Evolutionary conservation across 2,888 invertebrate species (phyloP).

Genomic region (Hermaeophaga mercurialis): DNA sequence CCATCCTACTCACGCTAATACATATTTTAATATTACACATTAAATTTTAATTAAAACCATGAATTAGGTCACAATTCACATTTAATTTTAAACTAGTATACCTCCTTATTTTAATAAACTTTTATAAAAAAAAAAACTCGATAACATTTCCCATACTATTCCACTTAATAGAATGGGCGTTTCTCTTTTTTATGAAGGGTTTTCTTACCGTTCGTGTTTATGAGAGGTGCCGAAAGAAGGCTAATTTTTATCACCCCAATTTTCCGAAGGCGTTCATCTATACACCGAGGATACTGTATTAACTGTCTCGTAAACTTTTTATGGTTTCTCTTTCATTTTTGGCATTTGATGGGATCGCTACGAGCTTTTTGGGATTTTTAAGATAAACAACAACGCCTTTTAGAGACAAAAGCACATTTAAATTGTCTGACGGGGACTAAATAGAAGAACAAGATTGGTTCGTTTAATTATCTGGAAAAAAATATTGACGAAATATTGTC

Average conservation of each 20-base stretch:
- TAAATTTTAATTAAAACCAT: too few species aligned
- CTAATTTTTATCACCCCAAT: conserved; percentile 20
- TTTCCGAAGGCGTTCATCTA: conserved; percentile 2
- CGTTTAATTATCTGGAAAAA: too few species aligned
- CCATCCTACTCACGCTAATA: too few species aligned
- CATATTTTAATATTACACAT: too few species aligned
- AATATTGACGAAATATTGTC: too few species aligned
- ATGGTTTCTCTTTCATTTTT: conserved; percentile 7
- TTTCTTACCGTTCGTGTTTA: conserved; percentile 16
- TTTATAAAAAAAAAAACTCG: too few species aligned
- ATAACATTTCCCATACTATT: conserved; percentile 1
- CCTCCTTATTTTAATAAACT: too few species aligned
- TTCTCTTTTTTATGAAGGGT: conserved; percentile 19
- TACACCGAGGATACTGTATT: conserved; percentile 2
- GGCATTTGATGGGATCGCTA: conserved; percentile 11
- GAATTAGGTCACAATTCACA: too few species aligned
- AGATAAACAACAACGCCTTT: not conserved
- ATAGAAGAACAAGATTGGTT: too few species aligned
- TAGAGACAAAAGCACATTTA: not conserved
- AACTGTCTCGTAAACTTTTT: conserved; percentile 16
- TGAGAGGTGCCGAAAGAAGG: conserved; percentile 16
- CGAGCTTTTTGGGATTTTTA: conserved; percentile 2
- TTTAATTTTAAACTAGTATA: too few species aligned
- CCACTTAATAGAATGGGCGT: conserved; percentile 9
- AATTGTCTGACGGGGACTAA: too few species aligned